Evolutionary conservation across 2,113 vertebrate species (phyloP), one percentile per base, ranked within the genome.

Genomic region (Calidris pygmaea): DNA sequence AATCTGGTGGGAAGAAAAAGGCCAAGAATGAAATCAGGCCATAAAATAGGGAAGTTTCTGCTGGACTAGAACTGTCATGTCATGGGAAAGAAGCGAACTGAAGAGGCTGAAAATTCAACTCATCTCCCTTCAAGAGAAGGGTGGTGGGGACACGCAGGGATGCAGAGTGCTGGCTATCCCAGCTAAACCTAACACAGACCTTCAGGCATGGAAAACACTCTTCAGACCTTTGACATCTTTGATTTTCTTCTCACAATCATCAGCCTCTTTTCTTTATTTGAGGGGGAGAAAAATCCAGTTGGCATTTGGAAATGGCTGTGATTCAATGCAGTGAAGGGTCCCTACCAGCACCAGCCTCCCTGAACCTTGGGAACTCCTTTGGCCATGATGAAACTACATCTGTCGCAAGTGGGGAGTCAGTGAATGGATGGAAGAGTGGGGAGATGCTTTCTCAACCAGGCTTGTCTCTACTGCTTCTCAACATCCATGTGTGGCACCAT

Each of bases 271-370:
- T 75, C 70, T 82, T 87, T 29, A 60, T 53, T 43, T 50, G 47
- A 73, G 66, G n/a, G 65, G 65, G 47, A 81, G 73, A 81, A 47
- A 91, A 94, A 90, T 66, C 75, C 90, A 10, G 35, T 68, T 89
- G 85, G 92, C 82, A 72, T 43, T 86, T 80, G 89, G 87, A 91
- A 60, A 92, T n/a, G 94, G 94, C 95, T 75, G 81, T 41, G 95
- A 91, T 84, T 91, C 77, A 78, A 45, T 2, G 80, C 84, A 87
- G 91, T 2, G 24, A 84, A 95, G 87, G 83, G 86, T 90, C 82
- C 76, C 92, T 71, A 0, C 71, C 0, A 20, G 35, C 35, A 12
- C 75, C 81, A 85, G 74, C 77, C 87, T 83, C 77, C 48, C 78
- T 4, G 81, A 95, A 81, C 87, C 82, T 89, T 65, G 78, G 93